Base-by-base conservation (phyloP, 2,113 vertebrate genomes). In the Percina caprodes region DNA sequence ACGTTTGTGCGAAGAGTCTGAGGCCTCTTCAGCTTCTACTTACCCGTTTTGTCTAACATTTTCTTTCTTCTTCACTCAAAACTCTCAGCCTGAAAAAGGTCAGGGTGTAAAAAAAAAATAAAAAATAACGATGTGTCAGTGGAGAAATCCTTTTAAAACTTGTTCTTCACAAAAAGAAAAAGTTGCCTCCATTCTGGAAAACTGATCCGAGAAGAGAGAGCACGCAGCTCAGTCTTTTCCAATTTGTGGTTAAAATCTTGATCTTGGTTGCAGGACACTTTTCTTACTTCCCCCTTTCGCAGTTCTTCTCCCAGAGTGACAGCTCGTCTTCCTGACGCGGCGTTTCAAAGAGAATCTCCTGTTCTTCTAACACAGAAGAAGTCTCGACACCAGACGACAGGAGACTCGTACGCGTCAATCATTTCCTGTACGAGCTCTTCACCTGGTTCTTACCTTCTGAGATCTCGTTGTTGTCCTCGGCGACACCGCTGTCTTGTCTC, bases 381-480 rank as follows among this genome's bases (percentile, higher is more conserved):
- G 62, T 82, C 78, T 39, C 14, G 26, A 70, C 74, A 74, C 62
- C 78, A 63, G 55, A 68, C 21, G 16, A 42, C 46, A 6, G 2
- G 16, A 54, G 42, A 59, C 46, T 55, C 39, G 30, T 30, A 26
- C 1, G 63, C 18, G 3, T 72, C 71, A 23, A 1, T 76, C 59
- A 45, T 67, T 60, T 54, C n/a, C n/a, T 7, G 2, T 56, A 19
- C 33, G 35, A 15, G 11, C 46, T 9, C 23, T 60, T 78, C 61
- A 16, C 51, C 59, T 5, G 39, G 42, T 10, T 33, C 90, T 88
- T 89, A 94, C 93, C 93, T 91, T 92, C 91, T 16, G 82, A 76
- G 75, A 91, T 91, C 81, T 89, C 83, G 54, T 92, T 88, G 80
- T 73, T 79, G 30, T 91, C 87, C 45, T 48, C 52, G 0, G 63